Conservation (phyloP, 2,888 invertebrate species). For the Orthosia cruda region DNA sequence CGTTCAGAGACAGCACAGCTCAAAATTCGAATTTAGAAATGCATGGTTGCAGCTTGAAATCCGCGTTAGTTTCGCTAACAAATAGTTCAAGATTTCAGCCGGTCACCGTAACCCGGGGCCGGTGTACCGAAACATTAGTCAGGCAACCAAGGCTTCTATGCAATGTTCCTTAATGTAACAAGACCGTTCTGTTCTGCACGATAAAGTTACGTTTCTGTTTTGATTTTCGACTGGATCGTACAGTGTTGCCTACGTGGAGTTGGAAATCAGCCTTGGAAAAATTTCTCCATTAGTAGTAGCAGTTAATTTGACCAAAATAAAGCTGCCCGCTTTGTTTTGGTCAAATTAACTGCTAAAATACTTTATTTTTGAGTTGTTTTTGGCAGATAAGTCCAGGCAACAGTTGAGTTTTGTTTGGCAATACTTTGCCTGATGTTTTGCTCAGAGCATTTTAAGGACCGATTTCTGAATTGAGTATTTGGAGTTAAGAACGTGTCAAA, state of each 20-base stretch:
- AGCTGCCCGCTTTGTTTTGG: not conserved
- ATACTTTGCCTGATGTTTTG: too few relatives aligned
- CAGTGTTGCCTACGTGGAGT: not conserved
- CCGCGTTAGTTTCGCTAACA: constrained; percentile 66
- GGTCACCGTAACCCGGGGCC: constrained; percentile 58
- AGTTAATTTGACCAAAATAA: too few relatives aligned
- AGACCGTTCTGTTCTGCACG: constrained; percentile 10
- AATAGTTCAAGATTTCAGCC: constrained; percentile 73
- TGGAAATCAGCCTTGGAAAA: not conserved
- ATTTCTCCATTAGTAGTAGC: not conserved
- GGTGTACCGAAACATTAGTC: constrained; percentile 73
- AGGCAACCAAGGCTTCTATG: constrained; percentile 50
- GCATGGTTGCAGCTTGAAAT: constrained; percentile 52
- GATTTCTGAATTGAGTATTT: too few relatives aligned
- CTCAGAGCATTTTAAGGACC: too few relatives aligned
- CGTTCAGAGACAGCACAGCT: not conserved
- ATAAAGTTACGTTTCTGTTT: not conserved
- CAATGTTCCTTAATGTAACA: constrained; percentile 26
- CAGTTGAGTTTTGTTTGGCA: not conserved
- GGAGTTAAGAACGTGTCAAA: too few relatives aligned
- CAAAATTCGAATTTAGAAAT: constrained; percentile 28
- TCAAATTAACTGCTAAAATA: not conserved
- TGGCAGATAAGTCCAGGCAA: not conserved
- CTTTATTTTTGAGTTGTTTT: not conserved
- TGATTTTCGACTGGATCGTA: constrained; percentile 12